These are phyloP conservation scores for Mesoclemmys tuberculata DNA, from an alignment of 2,113 vertebrate species.

Conservation along the genomic window DNA sequence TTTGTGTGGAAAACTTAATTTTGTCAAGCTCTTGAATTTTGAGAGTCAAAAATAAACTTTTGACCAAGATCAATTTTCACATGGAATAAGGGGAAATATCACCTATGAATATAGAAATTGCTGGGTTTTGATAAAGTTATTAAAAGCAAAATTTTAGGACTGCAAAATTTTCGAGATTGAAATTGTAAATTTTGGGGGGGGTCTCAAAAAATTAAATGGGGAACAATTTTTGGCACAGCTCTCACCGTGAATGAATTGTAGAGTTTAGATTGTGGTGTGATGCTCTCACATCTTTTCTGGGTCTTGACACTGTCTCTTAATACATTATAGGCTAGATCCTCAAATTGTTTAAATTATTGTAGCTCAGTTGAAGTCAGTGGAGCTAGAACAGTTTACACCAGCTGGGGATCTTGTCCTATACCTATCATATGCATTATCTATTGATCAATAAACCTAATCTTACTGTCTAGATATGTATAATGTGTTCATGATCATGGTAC, in stretches of 20 bases:
- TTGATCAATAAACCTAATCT: neutral
- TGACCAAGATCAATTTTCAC: neutral
- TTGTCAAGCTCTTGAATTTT: neutral
- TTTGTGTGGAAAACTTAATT: neutral
- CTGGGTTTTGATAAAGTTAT: neutral
- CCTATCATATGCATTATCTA: neutral
- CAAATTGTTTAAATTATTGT: neutral
- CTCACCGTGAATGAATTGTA: neutral
- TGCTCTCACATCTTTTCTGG: neutral
- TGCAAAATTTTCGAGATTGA: neutral
- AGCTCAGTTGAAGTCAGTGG: neutral
- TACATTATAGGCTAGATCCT: neutral
- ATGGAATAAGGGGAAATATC: rapidly evolving
- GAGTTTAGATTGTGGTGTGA: neutral
- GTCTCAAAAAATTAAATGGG: neutral
- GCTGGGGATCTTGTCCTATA: neutral
- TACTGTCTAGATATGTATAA: neutral
- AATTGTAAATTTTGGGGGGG: rapidly evolving
- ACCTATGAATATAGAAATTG: neutral
- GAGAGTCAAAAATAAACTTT: neutral
- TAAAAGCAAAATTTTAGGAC: neutral
- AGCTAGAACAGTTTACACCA: neutral
- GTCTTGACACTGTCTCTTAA: neutral
- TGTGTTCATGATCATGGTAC: neutral
- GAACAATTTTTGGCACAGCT: neutral